Conservation (phyloP, 1,140 invertebrate genomes). For the Homalodisca vitripennis region DNA sequence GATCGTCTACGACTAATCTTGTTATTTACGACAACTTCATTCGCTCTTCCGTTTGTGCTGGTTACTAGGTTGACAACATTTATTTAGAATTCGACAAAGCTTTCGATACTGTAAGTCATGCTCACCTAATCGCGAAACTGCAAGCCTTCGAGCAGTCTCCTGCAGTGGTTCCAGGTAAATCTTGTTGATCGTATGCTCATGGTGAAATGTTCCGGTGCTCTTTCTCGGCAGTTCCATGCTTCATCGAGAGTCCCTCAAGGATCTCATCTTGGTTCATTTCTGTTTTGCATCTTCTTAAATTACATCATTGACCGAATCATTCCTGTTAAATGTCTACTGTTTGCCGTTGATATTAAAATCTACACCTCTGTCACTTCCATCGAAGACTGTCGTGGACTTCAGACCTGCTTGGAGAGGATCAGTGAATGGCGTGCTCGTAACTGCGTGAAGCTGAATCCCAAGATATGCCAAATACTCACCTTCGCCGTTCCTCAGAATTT, state of each 20-base stretch:
- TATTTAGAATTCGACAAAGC: neutral
- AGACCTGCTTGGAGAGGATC: neutral
- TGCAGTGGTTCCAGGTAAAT: conserved; percentile 40
- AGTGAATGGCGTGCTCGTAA: neutral
- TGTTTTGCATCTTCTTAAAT: neutral
- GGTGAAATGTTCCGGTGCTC: conserved; percentile 36
- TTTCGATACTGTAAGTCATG: neutral
- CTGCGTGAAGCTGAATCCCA: neutral
- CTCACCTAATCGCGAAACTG: conserved; percentile 12
- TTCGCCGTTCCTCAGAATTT: neutral
- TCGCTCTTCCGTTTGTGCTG: neutral
- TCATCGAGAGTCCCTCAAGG: conserved; percentile 37
- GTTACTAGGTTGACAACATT: conserved; percentile 4
- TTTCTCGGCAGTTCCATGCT: conserved; percentile 33
- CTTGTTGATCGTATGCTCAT: conserved; percentile 37
- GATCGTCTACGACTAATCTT: neutral
- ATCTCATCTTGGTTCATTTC: neutral
- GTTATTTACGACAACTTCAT: neutral
- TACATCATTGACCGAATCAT: neutral
- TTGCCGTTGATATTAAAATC: neutral
- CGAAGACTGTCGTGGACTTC: neutral
- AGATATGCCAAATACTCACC: neutral
- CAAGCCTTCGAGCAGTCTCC: conserved; percentile 14
- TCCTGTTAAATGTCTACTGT: neutral
- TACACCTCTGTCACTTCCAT: neutral